Evolutionary conservation across 2,888 invertebrate genomes (phyloP).

Genomic region (Lasiommata megera): DNA sequence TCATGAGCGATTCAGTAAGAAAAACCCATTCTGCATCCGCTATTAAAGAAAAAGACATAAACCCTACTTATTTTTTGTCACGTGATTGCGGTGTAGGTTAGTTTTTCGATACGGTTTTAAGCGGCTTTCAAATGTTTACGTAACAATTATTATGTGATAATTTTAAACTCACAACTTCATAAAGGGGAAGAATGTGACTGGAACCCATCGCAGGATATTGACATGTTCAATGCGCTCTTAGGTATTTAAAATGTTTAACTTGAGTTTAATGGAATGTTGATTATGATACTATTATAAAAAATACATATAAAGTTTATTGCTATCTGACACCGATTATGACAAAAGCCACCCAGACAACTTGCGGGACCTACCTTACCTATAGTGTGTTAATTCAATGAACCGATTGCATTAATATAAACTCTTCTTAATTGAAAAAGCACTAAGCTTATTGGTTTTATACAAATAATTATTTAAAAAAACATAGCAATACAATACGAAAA

Average conservation of each 20-base stretch:
- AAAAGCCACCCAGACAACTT: no score
- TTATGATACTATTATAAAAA: not conserved
- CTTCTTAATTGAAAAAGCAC: no score
- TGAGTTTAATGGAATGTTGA: not conserved
- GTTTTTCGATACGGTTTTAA: conserved; percentile 8
- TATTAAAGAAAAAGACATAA: conserved; percentile 32
- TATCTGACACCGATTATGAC: not conserved
- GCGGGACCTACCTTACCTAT: no score
- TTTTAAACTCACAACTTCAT: not conserved
- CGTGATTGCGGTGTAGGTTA: conserved; percentile 26
- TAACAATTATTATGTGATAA: not conserved
- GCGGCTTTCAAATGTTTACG: not conserved
- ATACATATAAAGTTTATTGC: not conserved
- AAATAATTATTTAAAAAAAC: no score
- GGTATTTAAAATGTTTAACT: not conserved
- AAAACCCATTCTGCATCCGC: conserved; percentile 41
- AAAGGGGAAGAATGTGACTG: no score
- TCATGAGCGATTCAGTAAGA: conserved; percentile 29
- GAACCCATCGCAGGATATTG: not conserved
- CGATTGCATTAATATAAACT: no score
- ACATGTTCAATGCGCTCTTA: not conserved
- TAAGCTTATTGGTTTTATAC: no score
- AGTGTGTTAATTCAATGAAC: no score
- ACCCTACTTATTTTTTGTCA: conserved; percentile 34
- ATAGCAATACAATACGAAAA: no score